Evolutionary conservation across 2,113 vertebrate genomes (phyloP), one percentile per base, ranked within the genome.

Genomic region (Eurypyga helias): DNA sequence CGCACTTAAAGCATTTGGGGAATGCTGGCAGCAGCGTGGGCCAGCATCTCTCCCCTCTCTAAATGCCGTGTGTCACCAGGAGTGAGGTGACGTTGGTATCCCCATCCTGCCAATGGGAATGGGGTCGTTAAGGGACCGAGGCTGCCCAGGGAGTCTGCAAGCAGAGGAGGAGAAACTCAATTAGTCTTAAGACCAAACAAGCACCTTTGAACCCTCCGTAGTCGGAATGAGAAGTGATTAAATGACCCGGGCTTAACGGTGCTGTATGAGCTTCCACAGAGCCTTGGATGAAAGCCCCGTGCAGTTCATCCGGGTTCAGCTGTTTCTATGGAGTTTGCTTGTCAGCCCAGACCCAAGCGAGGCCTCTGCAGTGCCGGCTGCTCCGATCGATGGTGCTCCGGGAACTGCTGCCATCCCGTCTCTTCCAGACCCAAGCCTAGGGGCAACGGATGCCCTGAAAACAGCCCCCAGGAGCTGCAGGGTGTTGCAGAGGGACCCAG

Each of bases 81-180:
- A 52, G 25, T 1, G 24, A 60, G 86, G 72, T 55, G 89, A 19
- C 78, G 62, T 26, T 2, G 2, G 18, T 33, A 78, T 81, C 69
- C 64, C 48, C 34, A 23, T 12, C 54, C 55, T 34, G 49, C 45
- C 18, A 4, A 17, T 6, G 65, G 38, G 38, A 16, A 46, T 18
- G 28, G 45, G 31, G 17, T 48, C 18, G 6, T 1, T 25, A 12
- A 75, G 24, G 49, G 48, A 69, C 80, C 38, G 49, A 66, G 60
- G 9, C 28, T 4, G 0, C 0, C 0, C n/a, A 7, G 36, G n/a
- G 54, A 71, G 11, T 25, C 73, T 38, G 58, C 2, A 4, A 4
- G 29, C 84, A 64, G 26, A 52, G 34, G 16, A 61, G 10, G n/a
- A 48, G 71, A 69, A 73, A 54, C 77, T 55, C 77, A 28, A 33